Evolutionary conservation across 2,888 invertebrate species (phyloP), one percentile per base, ranked within the genome.

Genomic region (Leuctra nigra): DNA sequence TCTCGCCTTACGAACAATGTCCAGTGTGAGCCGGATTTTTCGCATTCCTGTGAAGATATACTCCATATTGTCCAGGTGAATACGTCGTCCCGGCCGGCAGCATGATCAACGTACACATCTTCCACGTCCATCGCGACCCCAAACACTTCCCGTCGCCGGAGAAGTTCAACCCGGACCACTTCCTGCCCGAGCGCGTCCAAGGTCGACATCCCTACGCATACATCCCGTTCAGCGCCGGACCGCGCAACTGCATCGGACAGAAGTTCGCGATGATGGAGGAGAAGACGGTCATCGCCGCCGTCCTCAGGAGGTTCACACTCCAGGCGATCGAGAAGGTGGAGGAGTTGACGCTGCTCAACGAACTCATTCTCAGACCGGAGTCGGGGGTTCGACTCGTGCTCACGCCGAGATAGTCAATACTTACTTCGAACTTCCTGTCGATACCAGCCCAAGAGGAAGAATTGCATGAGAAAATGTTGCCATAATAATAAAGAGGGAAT

Each of bases 141-240:
- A 64, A 68, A 16, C 66, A 69, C 55, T 78, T 72, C 63, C 72
- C 74, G 1, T 68, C 76, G 56, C 77, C 78, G 1, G 73, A 75
- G 39, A 66, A 62, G 48, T 78, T 74, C 64, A 69, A 75, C 59
- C 78, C 78, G 0, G 74, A 76, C 60, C 65, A 77, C 52, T 78
- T 78, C 64, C 64, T 72, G 13, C 68, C 72, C 1, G 74, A 76
- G 59, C 72, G 73, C 54, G 61, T 62, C 1, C 61, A 56, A 2
- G 67, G 67, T 2, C 66, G 77, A 41, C 73, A 76, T 64, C 70
- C 72, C 2, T 72, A 68, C 57, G 68, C 71, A n/a, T n/a, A n/a
- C n/a, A n/a, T n/a, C n/a, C n/a, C n/a, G n/a, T n/a, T n/a, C n/a
- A n/a, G n/a, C n/a, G n/a, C n/a, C n/a, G n/a, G n/a, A n/a, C n/a